Percentiles rank a stretch among this genome's conserved stretches.
Conservation (phyloP, 1,140 invertebrate species). For the Lucilia cuprina region DNA sequence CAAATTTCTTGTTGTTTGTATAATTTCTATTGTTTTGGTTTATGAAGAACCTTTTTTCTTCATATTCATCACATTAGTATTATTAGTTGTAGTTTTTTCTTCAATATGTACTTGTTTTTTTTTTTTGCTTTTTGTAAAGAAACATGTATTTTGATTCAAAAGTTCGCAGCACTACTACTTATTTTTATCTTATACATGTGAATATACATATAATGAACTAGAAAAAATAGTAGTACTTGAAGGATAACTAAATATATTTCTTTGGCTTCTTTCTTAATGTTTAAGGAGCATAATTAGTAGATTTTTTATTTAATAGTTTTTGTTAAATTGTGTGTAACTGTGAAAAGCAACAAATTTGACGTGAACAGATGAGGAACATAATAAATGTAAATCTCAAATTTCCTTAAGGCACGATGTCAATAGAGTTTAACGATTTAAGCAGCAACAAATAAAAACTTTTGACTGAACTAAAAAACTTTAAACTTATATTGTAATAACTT, state of each 20-base stretch:
- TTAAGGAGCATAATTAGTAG: constrained; percentile 12
- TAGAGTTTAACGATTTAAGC: not conserved
- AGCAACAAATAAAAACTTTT: not conserved
- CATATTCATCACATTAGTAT: not conserved
- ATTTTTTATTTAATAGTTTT: not conserved
- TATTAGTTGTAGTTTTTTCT: not conserved
- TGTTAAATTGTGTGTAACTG: not conserved
- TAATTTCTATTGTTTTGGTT: not conserved
- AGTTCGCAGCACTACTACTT: not conserved
- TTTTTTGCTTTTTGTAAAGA: not conserved
- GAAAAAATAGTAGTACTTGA: not conserved
- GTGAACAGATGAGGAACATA: not conserved
- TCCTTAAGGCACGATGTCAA: constrained; percentile 7
- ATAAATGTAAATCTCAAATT: not conserved
- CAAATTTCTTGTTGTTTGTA: not conserved
- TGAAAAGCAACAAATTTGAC: constrained; percentile 20
- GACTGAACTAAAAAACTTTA: too few species aligned
- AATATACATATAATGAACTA: not conserved
- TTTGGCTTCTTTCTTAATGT: not conserved
- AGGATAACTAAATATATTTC: not conserved
- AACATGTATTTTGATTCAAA: not conserved
- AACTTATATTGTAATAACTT: too few species aligned
- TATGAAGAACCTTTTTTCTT: not conserved
- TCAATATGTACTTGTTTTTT: not conserved
- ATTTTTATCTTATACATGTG: not conserved